phyloP scores from a whole-genome alignment of 2,797 vertebrate species.

The Parauchenoglanis punctatus region DNA sequence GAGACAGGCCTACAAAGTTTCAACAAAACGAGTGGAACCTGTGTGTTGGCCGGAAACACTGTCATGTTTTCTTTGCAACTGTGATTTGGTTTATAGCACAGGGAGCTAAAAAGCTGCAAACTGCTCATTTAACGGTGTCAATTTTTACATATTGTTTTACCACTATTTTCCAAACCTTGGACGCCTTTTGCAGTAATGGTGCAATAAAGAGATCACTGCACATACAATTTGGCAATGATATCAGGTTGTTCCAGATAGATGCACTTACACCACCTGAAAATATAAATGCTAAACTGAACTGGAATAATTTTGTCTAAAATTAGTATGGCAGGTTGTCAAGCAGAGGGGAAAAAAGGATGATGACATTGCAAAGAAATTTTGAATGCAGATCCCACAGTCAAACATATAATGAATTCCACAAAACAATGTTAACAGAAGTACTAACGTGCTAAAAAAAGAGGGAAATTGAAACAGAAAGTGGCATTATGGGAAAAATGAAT shows the following conservation, averaged over 20 bases:
- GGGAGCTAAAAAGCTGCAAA: not conserved
- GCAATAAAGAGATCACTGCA: no score
- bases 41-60: not conserved
- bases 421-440: not conserved
- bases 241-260: not conserved
- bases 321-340: not conserved
- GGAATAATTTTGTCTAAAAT: not conserved
- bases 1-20: not conserved
- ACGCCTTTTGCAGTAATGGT: not conserved
- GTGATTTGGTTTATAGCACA: not conserved
- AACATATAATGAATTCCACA: not conserved
- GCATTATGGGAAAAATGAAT: not conserved
- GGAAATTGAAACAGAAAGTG: not conserved
- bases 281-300: not conserved
- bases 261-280: not conserved
- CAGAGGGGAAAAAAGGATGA: not conserved
- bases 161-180: not conserved
- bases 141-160: no score
- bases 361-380: not conserved
- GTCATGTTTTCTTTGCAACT: not conserved
- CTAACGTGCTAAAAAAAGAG: not conserved
- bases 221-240: not conserved
- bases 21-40: not conserved
- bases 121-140: not conserved
- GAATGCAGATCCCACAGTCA: not conserved